phyloP scores from a whole-genome alignment of 2,113 vertebrate genomes.

The Sula dactylatra region DNA sequence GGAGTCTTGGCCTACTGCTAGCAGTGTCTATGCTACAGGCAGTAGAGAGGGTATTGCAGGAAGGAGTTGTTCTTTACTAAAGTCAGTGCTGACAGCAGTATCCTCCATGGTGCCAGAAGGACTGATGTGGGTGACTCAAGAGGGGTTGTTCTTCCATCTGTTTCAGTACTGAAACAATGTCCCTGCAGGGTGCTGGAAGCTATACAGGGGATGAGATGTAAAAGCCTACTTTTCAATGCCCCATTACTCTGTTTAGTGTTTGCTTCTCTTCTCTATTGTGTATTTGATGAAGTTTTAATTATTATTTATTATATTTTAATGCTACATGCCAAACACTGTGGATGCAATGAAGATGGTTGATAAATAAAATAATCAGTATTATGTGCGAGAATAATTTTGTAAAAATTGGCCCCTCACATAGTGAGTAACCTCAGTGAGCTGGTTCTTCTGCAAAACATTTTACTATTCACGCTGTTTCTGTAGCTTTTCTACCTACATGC shows the following conservation, averaged over 20 bases:
- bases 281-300: slow-evolving; percentile 24
- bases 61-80: not conserved
- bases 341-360: not conserved
- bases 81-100: not conserved
- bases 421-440: not conserved
- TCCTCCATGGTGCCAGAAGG: not conserved
- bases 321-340: not conserved
- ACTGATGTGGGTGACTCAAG: slow-evolving; percentile 12
- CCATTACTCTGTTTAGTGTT: slow-evolving; percentile 5
- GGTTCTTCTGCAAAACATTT: not conserved
- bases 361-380: slow-evolving; percentile 20
- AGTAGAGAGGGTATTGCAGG: not conserved
- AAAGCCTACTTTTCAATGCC: slow-evolving; percentile 41
- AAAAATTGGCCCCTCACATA: not conserved
- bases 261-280: slow-evolving; percentile 36
- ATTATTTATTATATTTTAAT: slow-evolving; percentile 28
- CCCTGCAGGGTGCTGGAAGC: slow-evolving; percentile 38
- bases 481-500: not conserved
- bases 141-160: slow-evolving; percentile 23
- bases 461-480: not conserved
- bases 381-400: not conserved
- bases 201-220: not conserved
- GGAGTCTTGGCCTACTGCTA: not conserved
- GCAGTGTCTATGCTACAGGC: not conserved
- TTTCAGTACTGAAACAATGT: slow-evolving; percentile 25